Conservation (phyloP, 2,797 vertebrate genomes). For the Scomberomorus guttatus region DNA sequence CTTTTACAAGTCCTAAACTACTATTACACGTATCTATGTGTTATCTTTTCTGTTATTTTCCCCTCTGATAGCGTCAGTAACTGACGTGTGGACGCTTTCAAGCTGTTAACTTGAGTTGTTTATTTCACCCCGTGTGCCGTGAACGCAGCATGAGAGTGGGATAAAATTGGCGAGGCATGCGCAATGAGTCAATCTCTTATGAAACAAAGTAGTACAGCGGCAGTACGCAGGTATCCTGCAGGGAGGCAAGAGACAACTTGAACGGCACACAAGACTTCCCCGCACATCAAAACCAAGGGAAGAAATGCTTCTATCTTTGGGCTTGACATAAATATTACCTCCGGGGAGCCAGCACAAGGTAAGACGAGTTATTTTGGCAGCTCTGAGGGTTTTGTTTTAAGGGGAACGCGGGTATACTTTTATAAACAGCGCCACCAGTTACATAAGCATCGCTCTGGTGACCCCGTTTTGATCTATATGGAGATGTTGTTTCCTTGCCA, state of each 20-base stretch:
- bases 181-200: constrained; percentile 51
- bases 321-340: constrained; percentile 72
- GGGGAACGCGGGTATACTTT: background rate
- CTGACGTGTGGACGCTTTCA: background rate
- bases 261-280: accelerated
- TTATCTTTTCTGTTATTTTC: accelerated
- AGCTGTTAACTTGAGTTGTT: accelerated
- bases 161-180: constrained; percentile 44
- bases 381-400: background rate
- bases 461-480: constrained; percentile 69
- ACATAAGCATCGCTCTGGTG: constrained; percentile 74
- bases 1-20: accelerated
- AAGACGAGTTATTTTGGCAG: background rate
- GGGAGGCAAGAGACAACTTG: background rate
- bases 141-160: constrained; percentile 40
- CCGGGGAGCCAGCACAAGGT: constrained; percentile 69
- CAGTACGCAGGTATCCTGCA: background rate
- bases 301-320: constrained; percentile 75
- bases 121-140: accelerated
- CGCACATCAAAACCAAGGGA: background rate
- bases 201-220: constrained; percentile 62
- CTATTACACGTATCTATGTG: accelerated
- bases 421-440: constrained; percentile 60
- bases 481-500: background rate
- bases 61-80: accelerated